Evolutionary conservation across 2,888 invertebrate species (phyloP), one percentile per base, ranked within the genome.

Genomic region (Catocala sponsa): DNA sequence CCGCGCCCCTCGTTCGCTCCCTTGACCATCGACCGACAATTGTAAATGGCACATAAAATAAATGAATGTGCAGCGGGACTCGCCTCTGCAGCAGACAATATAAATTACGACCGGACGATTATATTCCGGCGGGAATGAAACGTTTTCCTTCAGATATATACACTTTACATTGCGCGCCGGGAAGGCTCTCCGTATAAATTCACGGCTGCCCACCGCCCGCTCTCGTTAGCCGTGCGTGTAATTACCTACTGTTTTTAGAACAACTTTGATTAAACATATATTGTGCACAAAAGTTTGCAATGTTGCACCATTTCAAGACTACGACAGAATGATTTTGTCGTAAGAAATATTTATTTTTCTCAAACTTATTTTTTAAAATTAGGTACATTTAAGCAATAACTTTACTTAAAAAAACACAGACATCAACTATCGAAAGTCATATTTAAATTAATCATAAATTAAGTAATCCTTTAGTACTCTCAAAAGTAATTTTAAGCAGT

Each of bases 41-140:
- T 95, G 95, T 95, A 95, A 95, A 95, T 95, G 95, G 95, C 95
- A 95, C 94, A 95, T 95, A 95, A 95, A 95, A 95, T 95, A 95
- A 95, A 95, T 94, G 94, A 94, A 95, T 95, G 95, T 95, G 94
- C 95, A 94, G 91, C 91, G 94, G 92, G 92, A 92, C 93, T 91
- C 91, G 94, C 92, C 94, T 94, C 94, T 95, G 95, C 94, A 94
- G 90, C 94, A 95, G 95, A 95, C 95, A 95, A 95, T 94, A 95
- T 95, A 95, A 95, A 95, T 95, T 95, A 95, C 95, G 92, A 92
- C 88, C 93, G 94, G 92, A 91, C 94, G 94, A 95, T 95, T 94
- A 95, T 95, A 95, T 95, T 95, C 94, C 92, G 87, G 86, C 90
- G 93, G 94, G 94, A 92, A 92, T 92, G 91, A 92, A 92, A 84